These are phyloP conservation scores for Lamprologus lemairii DNA, from an alignment of 2,113 vertebrate species.

Conservation along the genomic window DNA sequence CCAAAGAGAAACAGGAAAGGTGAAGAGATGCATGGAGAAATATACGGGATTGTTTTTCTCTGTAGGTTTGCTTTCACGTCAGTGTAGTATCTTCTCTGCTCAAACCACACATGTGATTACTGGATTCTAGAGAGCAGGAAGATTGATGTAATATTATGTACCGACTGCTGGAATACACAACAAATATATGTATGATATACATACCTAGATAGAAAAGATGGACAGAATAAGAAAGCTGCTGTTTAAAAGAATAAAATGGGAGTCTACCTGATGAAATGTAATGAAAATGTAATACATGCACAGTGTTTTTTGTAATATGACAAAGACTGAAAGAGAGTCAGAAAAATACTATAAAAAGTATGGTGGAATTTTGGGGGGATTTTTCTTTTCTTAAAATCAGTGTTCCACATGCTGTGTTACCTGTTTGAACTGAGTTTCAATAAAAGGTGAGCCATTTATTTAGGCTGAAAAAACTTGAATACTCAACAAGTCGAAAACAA, in stretches of 20 bases:
- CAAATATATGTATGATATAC: not conserved
- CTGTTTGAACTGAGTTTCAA: not conserved
- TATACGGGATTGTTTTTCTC: slow-evolving; percentile 63
- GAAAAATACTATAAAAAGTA: not conserved
- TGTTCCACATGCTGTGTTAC: not conserved
- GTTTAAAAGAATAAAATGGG: not conserved
- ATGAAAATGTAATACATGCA: not conserved
- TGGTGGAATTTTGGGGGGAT: not conserved
- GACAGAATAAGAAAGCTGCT: not conserved
- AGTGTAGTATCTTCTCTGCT: slow-evolving; percentile 30
- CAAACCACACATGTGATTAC: slow-evolving; percentile 31
- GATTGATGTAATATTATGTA: slow-evolving; percentile 30
- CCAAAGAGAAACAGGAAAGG: slow-evolving; percentile 62
- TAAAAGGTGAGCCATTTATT: not conserved
- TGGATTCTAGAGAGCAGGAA: slow-evolving; percentile 8
- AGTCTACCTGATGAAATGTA: not conserved
- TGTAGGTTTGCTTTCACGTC: slow-evolving; percentile 43
- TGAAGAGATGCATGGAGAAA: slow-evolving; percentile 57
- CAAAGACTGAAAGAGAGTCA: not conserved
- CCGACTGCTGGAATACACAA: slow-evolving; percentile 4
- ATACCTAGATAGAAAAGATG: not conserved
- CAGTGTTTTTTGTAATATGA: not conserved
- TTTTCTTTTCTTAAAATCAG: not conserved
- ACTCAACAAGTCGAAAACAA: not conserved
- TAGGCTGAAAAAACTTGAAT: not conserved